Percentiles rank a stretch among this genome's conserved stretches.
phyloP scores from a whole-genome alignment of 2,888 invertebrate genomes.

The Dione vanillae region DNA sequence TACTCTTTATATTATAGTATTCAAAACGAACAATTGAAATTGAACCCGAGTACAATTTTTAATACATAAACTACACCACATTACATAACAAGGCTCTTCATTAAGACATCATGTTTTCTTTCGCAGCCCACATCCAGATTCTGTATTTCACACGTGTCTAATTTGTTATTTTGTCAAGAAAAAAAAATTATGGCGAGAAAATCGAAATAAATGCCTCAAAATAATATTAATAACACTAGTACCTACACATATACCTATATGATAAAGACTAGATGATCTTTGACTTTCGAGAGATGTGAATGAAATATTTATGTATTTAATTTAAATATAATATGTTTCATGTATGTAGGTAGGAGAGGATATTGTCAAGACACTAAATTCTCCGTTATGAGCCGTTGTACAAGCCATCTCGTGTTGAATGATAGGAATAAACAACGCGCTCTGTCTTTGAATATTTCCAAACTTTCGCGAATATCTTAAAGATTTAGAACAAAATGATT shows the following conservation, averaged over 20 bases:
- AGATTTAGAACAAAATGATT: too few relatives aligned
- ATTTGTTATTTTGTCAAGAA: slow-evolving; percentile 11
- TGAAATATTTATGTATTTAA: neutral
- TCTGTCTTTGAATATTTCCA: too few relatives aligned
- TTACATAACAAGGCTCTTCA: slow-evolving; percentile 8
- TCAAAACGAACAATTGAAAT: too few relatives aligned
- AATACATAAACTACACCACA: neutral
- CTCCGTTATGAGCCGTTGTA: too few relatives aligned
- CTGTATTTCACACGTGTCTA: slow-evolving; percentile 17
- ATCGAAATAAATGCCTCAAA: neutral
- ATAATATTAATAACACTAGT: neutral
- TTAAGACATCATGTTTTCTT: slow-evolving; percentile 16
- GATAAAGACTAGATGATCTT: neutral
- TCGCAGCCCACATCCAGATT: neutral
- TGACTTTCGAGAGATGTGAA: slow-evolving; percentile 4
- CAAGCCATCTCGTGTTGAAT: too few relatives aligned
- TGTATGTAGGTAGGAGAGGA: too few relatives aligned
- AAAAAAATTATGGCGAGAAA: slow-evolving; percentile 1
- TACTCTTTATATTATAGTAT: too few relatives aligned
- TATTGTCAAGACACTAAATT: too few relatives aligned
- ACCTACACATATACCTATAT: neutral
- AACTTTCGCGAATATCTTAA: too few relatives aligned
- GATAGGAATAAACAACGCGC: too few relatives aligned
- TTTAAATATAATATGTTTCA: too few relatives aligned
- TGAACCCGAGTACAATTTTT: neutral